phyloP scores from a whole-genome alignment of 2,888 invertebrate genomes.

The Criorhina ranunculi region DNA sequence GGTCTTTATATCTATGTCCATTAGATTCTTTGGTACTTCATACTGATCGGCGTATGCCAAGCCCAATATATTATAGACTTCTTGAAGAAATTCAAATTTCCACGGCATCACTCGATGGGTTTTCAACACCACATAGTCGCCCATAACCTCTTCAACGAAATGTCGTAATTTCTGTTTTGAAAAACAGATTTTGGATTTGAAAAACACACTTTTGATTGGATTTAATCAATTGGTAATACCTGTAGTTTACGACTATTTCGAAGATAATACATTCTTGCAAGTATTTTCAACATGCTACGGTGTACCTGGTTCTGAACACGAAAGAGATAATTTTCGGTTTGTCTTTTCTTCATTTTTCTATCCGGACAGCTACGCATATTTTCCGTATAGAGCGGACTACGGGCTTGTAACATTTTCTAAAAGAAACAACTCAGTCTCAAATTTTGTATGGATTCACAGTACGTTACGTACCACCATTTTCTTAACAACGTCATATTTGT shows the following conservation, averaged over 20 bases:
- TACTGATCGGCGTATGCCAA: conserved; percentile 81
- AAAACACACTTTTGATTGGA: no score
- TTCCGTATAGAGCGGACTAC: conserved; percentile 79
- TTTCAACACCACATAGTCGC: conserved; percentile 82
- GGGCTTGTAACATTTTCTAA: conserved; percentile 78
- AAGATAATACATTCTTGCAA: conserved; percentile 71
- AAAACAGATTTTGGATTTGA: background rate
- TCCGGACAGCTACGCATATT: conserved; percentile 26
- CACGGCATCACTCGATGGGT: conserved; percentile 83
- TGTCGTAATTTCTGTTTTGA: conserved; percentile 80
- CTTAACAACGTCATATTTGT: no score
- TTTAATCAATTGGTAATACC: conserved; percentile 12
- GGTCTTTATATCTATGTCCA: conserved; percentile 48
- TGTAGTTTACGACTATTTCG: conserved; percentile 61
- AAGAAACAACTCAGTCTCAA: no score
- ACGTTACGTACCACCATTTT: no score
- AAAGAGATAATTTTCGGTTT: conserved; percentile 75
- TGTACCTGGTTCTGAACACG: conserved; percentile 79
- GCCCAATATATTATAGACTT: conserved; percentile 82
- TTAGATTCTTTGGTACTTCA: conserved; percentile 25
- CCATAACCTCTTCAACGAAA: conserved; percentile 81
- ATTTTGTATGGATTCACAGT: no score
- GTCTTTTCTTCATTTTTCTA: background rate
- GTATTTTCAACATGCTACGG: conserved; percentile 78
- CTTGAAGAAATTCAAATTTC: conserved; percentile 83